These are phyloP conservation scores for Aldabrachelys gigantea DNA, from an alignment of 2,113 vertebrate genomes.

Conservation along the genomic window DNA sequence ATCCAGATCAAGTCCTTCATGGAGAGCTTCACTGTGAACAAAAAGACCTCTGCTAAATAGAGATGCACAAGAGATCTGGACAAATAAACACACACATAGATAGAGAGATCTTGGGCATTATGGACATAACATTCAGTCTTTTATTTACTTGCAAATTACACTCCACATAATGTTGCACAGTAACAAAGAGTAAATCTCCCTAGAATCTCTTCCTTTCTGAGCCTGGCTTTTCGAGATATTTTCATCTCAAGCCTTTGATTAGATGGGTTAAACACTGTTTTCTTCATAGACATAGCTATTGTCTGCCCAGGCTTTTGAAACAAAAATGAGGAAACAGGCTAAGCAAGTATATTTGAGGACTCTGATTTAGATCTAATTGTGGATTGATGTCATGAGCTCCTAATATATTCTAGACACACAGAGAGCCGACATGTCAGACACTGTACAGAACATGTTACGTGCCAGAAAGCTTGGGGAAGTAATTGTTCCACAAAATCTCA, in stretches of 20 bases:
- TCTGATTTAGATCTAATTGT: rapidly evolving
- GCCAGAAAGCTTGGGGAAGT: not conserved
- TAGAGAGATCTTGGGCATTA: not conserved
- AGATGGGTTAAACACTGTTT: not conserved
- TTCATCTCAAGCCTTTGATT: conserved; percentile 13
- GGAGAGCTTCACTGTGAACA: not conserved
- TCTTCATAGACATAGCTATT: rapidly evolving
- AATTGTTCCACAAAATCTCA: not conserved
- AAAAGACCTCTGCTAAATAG: conserved; percentile 30
- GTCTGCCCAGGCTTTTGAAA: not conserved
- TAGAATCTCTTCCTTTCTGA: not conserved
- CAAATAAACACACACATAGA: rapidly evolving
- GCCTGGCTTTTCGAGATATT: not conserved
- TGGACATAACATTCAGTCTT: not conserved
- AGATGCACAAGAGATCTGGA: conserved; percentile 15
- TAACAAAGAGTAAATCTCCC: rapidly evolving
- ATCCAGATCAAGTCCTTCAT: conserved; percentile 16
- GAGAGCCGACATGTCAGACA: not conserved
- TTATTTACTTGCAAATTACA: not conserved
- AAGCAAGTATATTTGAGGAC: not conserved
- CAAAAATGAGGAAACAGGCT: not conserved
- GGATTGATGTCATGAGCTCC: not conserved
- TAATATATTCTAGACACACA: not conserved
- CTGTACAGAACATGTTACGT: not conserved
- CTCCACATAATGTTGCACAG: not conserved